These are phyloP conservation scores for Cantharis rufa DNA, from an alignment of 2,888 invertebrate species.

Conservation along the genomic window DNA sequence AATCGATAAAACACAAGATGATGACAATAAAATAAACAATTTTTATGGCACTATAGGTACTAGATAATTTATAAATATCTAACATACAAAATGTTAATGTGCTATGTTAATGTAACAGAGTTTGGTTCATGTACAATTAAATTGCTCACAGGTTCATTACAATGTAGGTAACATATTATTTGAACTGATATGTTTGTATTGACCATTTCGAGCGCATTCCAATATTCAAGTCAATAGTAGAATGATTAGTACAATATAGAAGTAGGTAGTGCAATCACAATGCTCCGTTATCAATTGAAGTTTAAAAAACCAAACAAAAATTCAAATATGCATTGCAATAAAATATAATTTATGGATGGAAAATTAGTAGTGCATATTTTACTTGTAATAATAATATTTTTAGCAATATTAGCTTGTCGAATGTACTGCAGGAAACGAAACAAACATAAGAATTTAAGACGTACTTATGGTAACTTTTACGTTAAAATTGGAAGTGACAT, in stretches of 20 bases:
- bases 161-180: background rate
- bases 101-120: background rate
- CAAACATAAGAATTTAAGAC: constrained; percentile 5
- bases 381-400: constrained; percentile 12
- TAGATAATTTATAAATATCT: background rate
- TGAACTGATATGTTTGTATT: constrained; percentile 4
- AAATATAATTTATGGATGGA: constrained; percentile 19
- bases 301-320: background rate
- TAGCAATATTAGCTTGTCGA: constrained; percentile 13
- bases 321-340: background rate
- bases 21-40: background rate
- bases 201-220: background rate
- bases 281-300: background rate
- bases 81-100: background rate
- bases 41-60: background rate
- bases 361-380: constrained; percentile 16
- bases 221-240: background rate
- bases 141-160: background rate
- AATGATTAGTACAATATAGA: background rate
- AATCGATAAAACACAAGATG: too few species aligned
- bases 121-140: background rate
- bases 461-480: constrained; percentile 12
- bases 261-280: background rate
- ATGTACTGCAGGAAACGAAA: constrained; percentile 20
- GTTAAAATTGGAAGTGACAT: background rate